Evolutionary conservation across 2,888 invertebrate species (phyloP), one percentile per base, ranked within the genome.

Genomic region (Carterocephalus palaemon): DNA sequence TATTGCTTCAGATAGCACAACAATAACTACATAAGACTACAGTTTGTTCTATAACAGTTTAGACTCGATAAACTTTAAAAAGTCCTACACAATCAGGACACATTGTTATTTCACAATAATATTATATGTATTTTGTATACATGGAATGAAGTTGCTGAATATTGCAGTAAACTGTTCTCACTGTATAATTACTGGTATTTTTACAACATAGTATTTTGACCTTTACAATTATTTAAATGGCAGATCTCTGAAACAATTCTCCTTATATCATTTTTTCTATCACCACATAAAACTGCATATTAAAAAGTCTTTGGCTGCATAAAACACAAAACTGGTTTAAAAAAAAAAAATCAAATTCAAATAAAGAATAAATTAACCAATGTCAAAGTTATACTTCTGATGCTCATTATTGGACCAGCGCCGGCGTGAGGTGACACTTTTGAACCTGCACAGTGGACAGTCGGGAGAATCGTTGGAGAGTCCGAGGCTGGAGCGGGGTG

Each of bases 61-160:
- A 13, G 22, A 23, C 15, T n/a, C n/a, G 16, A n/a, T 3, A 26
- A 17, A 16, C 16, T 13, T 9, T 17, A 4, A 20, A n/a, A 20
- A 6, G 20, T 1, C 15, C 15, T 34, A 17, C 24, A 28, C 15
- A 28, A 28, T n/a, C n/a, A n/a, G n/a, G n/a, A n/a, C n/a, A n/a
- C n/a, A n/a, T n/a, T n/a, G 13, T 7, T 13, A 13, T 9, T 28
- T 2, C 7, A 2, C 6, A 26, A 26, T 3, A 34, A 7, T 5
- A n/a, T n/a, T n/a, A 12, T 13, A 22, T 45, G 39, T 37, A 38
- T 39, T 48, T 38, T 71, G n/a, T n/a, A n/a, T 70, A 70, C 74
- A 67, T 75, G 82, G 80, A 80, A 80, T 82, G 79, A 70, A 69
- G 73, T n/a, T 68, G 42, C 19, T 23, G 3, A 15, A 23, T 13